Evolutionary conservation across 2,888 invertebrate species (phyloP).

Genomic region (Drosophila buzzatii): DNA sequence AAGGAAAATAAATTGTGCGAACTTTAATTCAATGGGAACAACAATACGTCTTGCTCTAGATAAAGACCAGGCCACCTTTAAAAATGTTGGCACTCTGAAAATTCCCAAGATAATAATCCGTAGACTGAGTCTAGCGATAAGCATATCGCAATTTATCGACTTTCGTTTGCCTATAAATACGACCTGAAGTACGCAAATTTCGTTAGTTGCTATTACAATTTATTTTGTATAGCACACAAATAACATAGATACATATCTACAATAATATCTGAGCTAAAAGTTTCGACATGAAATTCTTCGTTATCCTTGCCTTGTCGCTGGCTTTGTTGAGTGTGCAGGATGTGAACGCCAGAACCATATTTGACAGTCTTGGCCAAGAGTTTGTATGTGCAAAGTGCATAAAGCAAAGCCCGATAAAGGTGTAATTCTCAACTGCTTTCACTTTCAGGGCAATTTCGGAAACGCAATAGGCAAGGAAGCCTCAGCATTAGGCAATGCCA

Average conservation of each 20-base stretch:
- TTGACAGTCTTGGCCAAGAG: constrained; percentile 18
- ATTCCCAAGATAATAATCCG: constrained; percentile 30
- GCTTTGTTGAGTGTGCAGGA: constrained; percentile 38
- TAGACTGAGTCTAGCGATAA: constrained; percentile 39
- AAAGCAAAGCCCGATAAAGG: fast-evolving
- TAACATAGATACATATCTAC: not conserved
- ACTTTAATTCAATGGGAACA: constrained; percentile 4
- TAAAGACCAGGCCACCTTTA: constrained; percentile 5
- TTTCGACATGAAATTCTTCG: constrained; percentile 49
- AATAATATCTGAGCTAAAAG: not conserved
- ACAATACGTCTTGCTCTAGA: constrained; percentile 37
- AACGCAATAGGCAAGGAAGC: constrained; percentile 47
- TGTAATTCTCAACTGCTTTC: not conserved
- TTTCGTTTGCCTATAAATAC: constrained; percentile 52
- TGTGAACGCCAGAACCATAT: constrained; percentile 48
- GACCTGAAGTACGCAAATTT: not conserved
- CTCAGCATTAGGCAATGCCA: constrained; percentile 41
- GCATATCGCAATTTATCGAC: constrained; percentile 34
- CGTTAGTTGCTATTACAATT: constrained; percentile 42
- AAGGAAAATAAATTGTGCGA: not conserved
- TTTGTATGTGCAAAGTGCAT: constrained; percentile 29
- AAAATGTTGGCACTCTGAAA: constrained; percentile 4
- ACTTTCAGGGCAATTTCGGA: constrained; percentile 24
- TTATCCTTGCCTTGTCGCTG: constrained; percentile 31
- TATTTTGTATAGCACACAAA: not conserved